A percentile compares a stretch with the other conserved stretches of the same genome.
Evolutionary conservation across 2,797 vertebrate genomes (phyloP).

Genomic region (Antrozous pallidus): DNA sequence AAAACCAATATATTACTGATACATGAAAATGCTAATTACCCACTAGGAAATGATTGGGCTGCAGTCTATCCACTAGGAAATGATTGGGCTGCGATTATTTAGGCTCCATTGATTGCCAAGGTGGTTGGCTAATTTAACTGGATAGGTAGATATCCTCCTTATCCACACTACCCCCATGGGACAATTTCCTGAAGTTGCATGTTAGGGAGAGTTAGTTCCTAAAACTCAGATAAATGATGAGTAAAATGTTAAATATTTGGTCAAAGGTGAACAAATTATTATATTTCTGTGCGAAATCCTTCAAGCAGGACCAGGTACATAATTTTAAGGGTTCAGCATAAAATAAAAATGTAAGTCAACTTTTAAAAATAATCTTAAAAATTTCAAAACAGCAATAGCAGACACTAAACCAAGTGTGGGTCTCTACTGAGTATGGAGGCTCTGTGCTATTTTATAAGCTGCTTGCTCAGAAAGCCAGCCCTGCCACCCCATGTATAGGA

Average conservation of each 20-base stretch:
- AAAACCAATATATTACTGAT: neutral
- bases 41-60: neutral
- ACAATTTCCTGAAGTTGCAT: neutral
- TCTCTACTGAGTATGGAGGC: neutral
- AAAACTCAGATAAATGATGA: neutral
- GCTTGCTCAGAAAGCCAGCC: neutral
- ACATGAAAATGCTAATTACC: neutral
- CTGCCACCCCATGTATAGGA: neutral
- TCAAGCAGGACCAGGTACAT: neutral
- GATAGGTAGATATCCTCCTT: neutral
- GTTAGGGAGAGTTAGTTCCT: neutral
- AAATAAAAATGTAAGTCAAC: neutral
- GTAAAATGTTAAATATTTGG: neutral
- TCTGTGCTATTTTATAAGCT: neutral
- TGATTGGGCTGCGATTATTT: neutral
- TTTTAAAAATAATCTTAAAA: neutral
- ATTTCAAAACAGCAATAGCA: neutral
- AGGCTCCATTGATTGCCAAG: neutral
- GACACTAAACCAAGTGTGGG: neutral
- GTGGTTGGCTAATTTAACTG: neutral
- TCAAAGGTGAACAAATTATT: neutral
- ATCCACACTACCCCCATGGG: neutral
- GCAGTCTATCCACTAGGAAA: too few species aligned
- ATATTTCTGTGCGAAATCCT: neutral
- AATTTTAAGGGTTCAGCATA: neutral